Evolutionary conservation across 2,888 invertebrate species (phyloP).

Genomic region (Tipula lateralis): DNA sequence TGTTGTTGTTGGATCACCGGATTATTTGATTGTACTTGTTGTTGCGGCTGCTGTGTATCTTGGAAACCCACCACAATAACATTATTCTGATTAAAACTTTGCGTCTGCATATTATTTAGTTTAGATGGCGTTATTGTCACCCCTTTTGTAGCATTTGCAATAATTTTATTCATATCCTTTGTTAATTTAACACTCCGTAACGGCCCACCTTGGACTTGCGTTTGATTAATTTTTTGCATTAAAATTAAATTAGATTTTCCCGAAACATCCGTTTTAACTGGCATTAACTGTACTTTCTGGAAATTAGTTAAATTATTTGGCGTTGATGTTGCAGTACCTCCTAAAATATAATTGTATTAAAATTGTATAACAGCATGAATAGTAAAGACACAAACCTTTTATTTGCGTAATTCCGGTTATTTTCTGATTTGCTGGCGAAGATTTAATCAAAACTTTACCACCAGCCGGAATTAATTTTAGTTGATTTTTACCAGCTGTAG

Average conservation of each 20-base stretch:
- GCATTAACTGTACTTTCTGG: slow-evolving; percentile 47
- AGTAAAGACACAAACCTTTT: background rate
- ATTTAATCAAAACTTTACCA: slow-evolving; percentile 20
- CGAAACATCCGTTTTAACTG: slow-evolving; percentile 33
- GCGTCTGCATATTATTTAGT: background rate
- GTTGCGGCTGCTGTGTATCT: background rate
- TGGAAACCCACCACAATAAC: slow-evolving; percentile 20
- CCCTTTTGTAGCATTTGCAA: slow-evolving; percentile 34
- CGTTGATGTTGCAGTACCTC: background rate
- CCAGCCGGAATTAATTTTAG: background rate
- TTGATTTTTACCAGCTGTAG: background rate
- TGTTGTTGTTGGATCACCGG: background rate
- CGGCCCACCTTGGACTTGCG: background rate
- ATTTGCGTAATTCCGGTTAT: background rate
- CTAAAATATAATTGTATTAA: background rate
- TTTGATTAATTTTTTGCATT: slow-evolving; percentile 37
- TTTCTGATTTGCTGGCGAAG: slow-evolving; percentile 26
- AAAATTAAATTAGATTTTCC: slow-evolving; percentile 42
- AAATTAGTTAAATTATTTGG: slow-evolving; percentile 33
- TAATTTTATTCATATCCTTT: slow-evolving; percentile 33
- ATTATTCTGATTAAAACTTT: slow-evolving; percentile 24
- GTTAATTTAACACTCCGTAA: slow-evolving; percentile 35
- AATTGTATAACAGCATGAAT: background rate
- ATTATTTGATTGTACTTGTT: slow-evolving; percentile 25
- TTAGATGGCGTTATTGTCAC: slow-evolving; percentile 30